Percentiles rank a stretch among this genome's conserved stretches.
Evolutionary conservation across 2,113 vertebrate genomes (phyloP).

Genomic region (Anseranas semipalmata): DNA sequence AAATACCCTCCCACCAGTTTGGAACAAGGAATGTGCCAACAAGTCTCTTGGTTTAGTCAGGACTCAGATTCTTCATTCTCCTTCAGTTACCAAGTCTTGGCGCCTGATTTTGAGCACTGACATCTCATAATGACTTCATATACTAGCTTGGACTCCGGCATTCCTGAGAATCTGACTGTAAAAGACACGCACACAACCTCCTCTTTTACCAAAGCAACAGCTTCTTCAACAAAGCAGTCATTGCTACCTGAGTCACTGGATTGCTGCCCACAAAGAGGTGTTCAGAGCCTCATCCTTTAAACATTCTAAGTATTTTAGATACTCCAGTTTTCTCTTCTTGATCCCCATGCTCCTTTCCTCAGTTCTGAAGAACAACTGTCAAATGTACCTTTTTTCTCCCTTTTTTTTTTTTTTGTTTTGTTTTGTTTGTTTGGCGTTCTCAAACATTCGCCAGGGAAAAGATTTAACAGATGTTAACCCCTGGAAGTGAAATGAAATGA

Average conservation of each 20-base stretch:
- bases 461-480: not conserved
- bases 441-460: not conserved
- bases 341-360: not conserved
- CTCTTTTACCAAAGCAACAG: not conserved
- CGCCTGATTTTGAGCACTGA: not conserved
- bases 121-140: not conserved
- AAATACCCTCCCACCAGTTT: not conserved
- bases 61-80: not conserved
- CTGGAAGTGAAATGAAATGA: not conserved
- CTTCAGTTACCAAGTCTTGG: not conserved
- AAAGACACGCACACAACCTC: fast-evolving
- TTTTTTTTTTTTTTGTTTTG: not conserved
- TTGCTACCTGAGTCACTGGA: not conserved
- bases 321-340: not conserved
- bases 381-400: not conserved
- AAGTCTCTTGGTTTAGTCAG: not conserved
- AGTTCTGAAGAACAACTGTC: not conserved
- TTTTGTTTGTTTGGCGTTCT: not conserved
- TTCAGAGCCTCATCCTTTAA: not conserved
- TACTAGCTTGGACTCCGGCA: not conserved
- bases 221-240: not conserved
- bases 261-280: not conserved
- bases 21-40: not conserved
- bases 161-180: not conserved
- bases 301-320: not conserved